These are phyloP conservation scores for Molossus molossus DNA, from an alignment of 2,797 vertebrate genomes.

Conservation along the genomic window DNA sequence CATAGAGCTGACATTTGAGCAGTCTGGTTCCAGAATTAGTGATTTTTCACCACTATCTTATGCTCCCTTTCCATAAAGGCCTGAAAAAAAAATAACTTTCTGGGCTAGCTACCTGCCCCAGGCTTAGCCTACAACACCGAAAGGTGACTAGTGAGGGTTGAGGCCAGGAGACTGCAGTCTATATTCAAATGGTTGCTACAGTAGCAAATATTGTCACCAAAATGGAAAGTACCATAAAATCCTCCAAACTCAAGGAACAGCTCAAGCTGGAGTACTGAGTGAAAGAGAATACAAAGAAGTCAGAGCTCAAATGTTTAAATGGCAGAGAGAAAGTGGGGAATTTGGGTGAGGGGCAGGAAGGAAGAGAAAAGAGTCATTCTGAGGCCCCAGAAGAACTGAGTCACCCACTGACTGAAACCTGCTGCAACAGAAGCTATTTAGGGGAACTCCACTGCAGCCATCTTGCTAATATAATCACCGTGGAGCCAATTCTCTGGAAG, in stretches of 20 bases:
- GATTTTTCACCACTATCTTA: slow-evolving; percentile 58
- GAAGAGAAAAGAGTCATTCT: slow-evolving; percentile 65
- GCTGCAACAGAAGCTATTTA: slow-evolving; percentile 67
- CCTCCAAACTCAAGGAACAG: slow-evolving; percentile 59
- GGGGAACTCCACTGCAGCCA: slow-evolving; percentile 69
- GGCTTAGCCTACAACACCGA: slow-evolving; percentile 50
- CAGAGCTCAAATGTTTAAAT: slow-evolving; percentile 57
- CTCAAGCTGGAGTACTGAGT: slow-evolving; percentile 49
- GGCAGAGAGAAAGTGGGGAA: slow-evolving; percentile 52
- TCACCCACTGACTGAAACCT: slow-evolving; percentile 68
- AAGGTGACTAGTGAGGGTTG: background rate
- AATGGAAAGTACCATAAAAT: slow-evolving; percentile 68
- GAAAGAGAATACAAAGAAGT: slow-evolving; percentile 65
- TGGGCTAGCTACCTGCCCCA: background rate
- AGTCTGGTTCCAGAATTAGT: slow-evolving; percentile 57
- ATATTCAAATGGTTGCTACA: slow-evolving; percentile 52
- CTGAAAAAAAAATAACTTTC: slow-evolving; percentile 29
- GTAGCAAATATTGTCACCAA: slow-evolving; percentile 65
- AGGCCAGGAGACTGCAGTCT: slow-evolving; percentile 35
- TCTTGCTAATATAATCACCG: slow-evolving; percentile 42
- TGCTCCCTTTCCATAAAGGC: slow-evolving; percentile 13
- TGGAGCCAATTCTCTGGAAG: slow-evolving; percentile 67
- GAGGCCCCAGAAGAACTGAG: slow-evolving; percentile 73
- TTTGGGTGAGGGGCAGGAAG: slow-evolving; percentile 14
- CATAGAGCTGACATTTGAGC: slow-evolving; percentile 28